Percentiles rank a stretch among this genome's conserved stretches.
phyloP scores from a whole-genome alignment of 2,888 invertebrate genomes.

The Drosophila meridionalis region DNA sequence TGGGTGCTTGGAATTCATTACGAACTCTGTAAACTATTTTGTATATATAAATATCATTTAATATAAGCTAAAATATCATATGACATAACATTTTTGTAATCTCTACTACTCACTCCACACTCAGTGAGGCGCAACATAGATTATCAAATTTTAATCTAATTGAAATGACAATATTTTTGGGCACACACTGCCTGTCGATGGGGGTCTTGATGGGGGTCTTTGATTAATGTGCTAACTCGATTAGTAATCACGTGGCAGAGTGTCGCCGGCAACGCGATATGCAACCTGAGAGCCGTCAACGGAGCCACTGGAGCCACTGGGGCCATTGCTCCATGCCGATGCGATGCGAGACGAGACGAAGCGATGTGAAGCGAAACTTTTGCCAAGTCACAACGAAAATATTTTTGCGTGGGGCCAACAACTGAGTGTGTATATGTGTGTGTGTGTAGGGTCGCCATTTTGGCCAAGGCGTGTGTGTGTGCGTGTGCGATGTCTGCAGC shows the following conservation, averaged over 20 bases:
- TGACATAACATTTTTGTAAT: background rate
- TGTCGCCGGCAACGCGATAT: slow-evolving; percentile 25
- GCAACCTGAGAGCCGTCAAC: slow-evolving; percentile 41
- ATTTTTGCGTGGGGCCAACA: slow-evolving; percentile 69
- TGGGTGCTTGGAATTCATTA: background rate
- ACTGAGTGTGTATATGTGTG: slow-evolving; percentile 6
- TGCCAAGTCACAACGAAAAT: slow-evolving; percentile 61
- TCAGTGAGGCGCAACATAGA: slow-evolving; percentile 1
- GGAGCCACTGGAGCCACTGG: slow-evolving; percentile 22
- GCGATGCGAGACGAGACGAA: slow-evolving; percentile 17
- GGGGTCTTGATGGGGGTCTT: background rate
- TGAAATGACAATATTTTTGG: slow-evolving; percentile 21
- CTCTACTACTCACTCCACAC: background rate
- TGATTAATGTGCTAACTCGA: slow-evolving; percentile 49
- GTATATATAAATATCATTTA: background rate
- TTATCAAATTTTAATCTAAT: slow-evolving; percentile 12
- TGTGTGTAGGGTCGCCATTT: slow-evolving; percentile 49
- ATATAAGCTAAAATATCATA: background rate
- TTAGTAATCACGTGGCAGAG: slow-evolving; percentile 54
- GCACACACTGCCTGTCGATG: background rate
- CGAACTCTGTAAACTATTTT: background rate
- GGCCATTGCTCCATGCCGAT: slow-evolving; percentile 34
- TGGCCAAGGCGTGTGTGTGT: slow-evolving; percentile 43
- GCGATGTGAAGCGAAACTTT: slow-evolving; percentile 26
- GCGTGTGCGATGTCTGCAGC: slow-evolving; percentile 23